Base-by-base conservation (phyloP, 2,888 invertebrate species). In the Drosophila hamatofila region DNA sequence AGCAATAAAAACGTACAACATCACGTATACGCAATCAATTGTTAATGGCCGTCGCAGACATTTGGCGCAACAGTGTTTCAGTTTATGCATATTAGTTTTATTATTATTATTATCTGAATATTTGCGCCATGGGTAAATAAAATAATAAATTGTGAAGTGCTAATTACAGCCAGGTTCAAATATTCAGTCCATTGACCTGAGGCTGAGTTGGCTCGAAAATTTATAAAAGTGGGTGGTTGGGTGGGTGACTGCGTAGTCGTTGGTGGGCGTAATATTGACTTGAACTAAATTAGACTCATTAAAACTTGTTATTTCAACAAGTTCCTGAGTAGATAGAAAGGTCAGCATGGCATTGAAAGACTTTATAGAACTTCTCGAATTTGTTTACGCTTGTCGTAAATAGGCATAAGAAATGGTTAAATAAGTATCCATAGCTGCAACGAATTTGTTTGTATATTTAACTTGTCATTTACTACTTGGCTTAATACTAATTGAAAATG, bases 111-210 rank as follows among this genome's bases (percentile, higher is more conserved):
- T 67, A 76, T 74, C 58, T 56, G 67, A 57, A 78, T 60, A 63
- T 51, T 75, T 78, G 62, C 59, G 57, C n/a, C 23, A 68, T 63
- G 68, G 62, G 65, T 57, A 80, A 85, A 78, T 84, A 71, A 33
- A 49, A 49, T 21, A 14, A 49, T 21, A 49, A 49, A 49, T 33
- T 8, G 12, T 21, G 33, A 33, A 30, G 1, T 30, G 30, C 21
- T 49, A 49, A 33, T 49, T 30, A 33, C 21, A 21, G 18, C 11
- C 55, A 58, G 57, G 30, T 69, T n/a, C 27, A 25, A 25, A 25
- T 46, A 46, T 46, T 25, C 7, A 42, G 25, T 8, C 4, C 46
- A 46, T 25, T 46, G n/a, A 48, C n/a, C 48, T 11, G n/a, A 27
- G 16, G 27, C n/a, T 46, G 3, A 1, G n/a, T 25, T 16, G 23